Conservation (phyloP, 2,113 vertebrate species). For the Hypanus sabinus region DNA sequence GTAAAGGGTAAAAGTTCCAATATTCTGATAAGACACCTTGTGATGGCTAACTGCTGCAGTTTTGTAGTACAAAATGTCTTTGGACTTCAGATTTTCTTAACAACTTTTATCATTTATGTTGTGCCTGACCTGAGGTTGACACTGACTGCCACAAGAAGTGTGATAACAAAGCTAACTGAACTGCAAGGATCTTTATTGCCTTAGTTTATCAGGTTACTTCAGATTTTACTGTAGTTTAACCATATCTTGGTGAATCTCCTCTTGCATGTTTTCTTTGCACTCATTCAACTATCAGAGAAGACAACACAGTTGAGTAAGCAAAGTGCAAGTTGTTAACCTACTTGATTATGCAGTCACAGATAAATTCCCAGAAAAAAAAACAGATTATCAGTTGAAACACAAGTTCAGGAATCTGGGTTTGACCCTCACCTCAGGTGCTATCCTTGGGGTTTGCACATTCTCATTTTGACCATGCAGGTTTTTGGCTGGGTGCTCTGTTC, state of each 20-base stretch:
- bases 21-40: background rate
- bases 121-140: background rate
- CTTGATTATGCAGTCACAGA: no score
- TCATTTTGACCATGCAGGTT: no score
- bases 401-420: no score
- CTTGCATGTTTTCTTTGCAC: background rate
- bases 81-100: background rate
- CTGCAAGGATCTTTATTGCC: background rate
- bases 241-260: background rate
- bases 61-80: background rate
- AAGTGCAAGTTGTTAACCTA: background rate
- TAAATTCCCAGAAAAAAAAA: no score
- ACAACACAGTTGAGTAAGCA: background rate
- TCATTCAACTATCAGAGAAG: background rate
- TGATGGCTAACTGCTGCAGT: background rate
- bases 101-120: background rate
- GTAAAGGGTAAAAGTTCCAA: no score
- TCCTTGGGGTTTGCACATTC: no score
- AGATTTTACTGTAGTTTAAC: background rate
- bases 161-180: background rate
- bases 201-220: background rate
- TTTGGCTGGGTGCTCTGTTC: no score
- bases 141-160: background rate
- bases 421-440: no score
- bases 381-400: no score